These are phyloP conservation scores for Netelia virgata DNA, from an alignment of 2,888 invertebrate species.

Conservation along the genomic window DNA sequence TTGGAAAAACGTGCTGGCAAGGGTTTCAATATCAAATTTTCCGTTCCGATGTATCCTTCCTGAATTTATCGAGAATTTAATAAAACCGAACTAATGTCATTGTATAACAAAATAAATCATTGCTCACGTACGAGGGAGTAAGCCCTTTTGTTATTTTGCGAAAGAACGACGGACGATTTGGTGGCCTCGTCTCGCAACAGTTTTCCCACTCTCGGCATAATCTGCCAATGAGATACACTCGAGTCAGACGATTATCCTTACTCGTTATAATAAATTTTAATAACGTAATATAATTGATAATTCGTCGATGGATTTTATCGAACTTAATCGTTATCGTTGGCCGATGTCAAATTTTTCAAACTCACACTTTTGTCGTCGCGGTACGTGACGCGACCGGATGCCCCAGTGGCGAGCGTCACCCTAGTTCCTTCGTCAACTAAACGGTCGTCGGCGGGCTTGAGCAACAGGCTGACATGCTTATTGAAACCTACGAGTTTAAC, in stretches of 20 bases:
- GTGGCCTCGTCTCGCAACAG: background rate
- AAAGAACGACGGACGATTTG: background rate
- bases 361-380: background rate
- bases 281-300: background rate
- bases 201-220: background rate
- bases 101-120: background rate
- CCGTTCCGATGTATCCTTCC: background rate
- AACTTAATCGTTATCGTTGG: background rate
- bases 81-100: background rate
- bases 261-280: background rate
- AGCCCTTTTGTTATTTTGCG: background rate
- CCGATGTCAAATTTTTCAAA: background rate
- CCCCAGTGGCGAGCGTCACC: background rate
- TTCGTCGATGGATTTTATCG: background rate
- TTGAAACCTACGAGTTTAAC: background rate
- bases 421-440: background rate
- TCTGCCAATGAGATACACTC: background rate
- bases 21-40: background rate
- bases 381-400: too few species aligned
- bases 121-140: background rate
- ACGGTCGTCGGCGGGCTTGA: background rate
- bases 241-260: background rate
- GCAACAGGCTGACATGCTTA: background rate
- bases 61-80: background rate
- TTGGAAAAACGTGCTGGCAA: background rate